phyloP scores from a whole-genome alignment of 2,113 vertebrate genomes.

The Tetrax tetrax region DNA sequence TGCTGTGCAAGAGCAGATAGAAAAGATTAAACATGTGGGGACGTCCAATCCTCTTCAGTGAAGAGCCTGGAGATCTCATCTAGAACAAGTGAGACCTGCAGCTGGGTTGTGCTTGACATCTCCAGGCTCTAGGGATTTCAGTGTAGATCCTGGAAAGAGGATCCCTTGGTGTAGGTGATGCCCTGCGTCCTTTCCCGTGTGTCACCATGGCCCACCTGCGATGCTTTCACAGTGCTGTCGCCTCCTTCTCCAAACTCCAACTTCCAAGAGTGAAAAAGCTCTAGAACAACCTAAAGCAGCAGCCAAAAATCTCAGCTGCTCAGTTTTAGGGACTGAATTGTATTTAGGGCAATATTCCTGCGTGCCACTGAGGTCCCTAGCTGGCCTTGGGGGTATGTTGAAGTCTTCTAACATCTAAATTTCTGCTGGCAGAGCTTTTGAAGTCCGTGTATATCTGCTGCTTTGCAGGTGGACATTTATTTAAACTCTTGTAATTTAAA shows the following conservation, averaged over 20 bases:
- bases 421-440: neutral
- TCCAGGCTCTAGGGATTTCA: neutral
- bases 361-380: neutral
- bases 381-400: neutral
- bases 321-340: neutral
- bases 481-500: neutral
- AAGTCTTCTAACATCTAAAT: neutral
- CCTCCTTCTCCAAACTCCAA: neutral
- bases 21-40: neutral
- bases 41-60: neutral
- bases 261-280: neutral
- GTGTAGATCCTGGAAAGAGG: neutral
- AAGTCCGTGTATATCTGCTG: neutral
- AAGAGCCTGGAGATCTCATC: neutral
- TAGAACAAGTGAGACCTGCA: neutral
- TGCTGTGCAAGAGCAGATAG: neutral
- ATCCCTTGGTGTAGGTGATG: neutral
- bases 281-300: neutral
- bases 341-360: neutral
- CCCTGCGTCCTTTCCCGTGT: neutral
- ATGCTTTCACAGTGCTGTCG: neutral
- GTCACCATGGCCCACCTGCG: neutral
- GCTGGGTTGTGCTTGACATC: neutral
- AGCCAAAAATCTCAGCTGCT: neutral
- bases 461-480: neutral